A percentile compares a stretch with the other conserved stretches of the same genome.
These are phyloP conservation scores for Caenorhabditis sp. DNA, from an alignment of 2,888 invertebrate species.

Conservation along the genomic window DNA sequence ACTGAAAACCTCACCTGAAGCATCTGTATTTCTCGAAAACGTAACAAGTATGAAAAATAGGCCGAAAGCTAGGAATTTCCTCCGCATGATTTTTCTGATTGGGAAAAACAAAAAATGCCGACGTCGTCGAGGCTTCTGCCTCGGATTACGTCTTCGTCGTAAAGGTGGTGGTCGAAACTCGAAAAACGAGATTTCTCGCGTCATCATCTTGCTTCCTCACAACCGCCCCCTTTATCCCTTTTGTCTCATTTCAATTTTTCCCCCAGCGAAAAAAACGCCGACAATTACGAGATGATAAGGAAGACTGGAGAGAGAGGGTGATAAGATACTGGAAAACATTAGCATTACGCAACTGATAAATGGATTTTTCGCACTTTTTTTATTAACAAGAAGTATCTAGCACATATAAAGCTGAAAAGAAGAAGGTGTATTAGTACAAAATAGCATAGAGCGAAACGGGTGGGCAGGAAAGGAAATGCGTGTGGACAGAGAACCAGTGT, in stretches of 20 bases:
- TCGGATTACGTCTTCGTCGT: conserved; percentile 44
- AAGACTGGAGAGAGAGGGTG: background rate
- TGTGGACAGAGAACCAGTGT: conserved; percentile 23
- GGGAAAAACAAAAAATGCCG: conserved; percentile 19
- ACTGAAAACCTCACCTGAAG: conserved; percentile 2
- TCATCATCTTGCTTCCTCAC: conserved; percentile 18
- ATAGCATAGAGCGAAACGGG: background rate
- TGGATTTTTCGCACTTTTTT: background rate
- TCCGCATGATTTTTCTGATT: conserved; percentile 9
- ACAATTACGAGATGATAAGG: conserved; percentile 5
- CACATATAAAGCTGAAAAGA: background rate
- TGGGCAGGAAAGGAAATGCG: background rate
- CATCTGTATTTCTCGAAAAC: conserved; percentile 1
- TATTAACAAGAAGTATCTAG: conserved; percentile 11
- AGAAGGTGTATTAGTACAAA: background rate
- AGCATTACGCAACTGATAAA: background rate
- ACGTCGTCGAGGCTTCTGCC: background rate
- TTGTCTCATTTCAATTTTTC: conserved; percentile 24
- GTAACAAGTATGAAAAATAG: background rate
- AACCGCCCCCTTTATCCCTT: conserved; percentile 8
- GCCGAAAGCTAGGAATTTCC: background rate
- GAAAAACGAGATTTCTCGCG: conserved; percentile 56
- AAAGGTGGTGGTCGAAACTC: conserved; percentile 40
- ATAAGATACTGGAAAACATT: background rate
- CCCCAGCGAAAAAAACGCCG: background rate